Evolutionary conservation across 2,113 vertebrate species (phyloP).

Genomic region (Sorex fumeus): DNA sequence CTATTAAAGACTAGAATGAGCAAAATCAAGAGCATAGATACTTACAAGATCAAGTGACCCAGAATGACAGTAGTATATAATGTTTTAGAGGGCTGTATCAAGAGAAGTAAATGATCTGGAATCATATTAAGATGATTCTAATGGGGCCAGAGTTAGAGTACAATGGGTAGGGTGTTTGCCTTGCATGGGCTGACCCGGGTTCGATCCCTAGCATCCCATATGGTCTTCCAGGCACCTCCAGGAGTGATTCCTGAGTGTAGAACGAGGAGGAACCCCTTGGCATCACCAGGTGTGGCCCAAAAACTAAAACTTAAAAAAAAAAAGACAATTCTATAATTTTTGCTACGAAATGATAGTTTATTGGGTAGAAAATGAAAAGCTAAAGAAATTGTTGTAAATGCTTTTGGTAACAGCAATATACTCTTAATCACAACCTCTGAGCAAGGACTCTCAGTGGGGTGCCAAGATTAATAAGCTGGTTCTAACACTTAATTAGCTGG

Average conservation of each 20-base stretch:
- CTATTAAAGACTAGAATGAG: not conserved
- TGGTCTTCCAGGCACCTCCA: too few relatives aligned
- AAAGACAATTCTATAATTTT: too few relatives aligned
- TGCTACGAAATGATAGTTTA: not conserved
- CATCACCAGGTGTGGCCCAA: too few relatives aligned
- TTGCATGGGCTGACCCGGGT: too few relatives aligned
- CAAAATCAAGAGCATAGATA: not conserved
- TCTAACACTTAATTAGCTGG: not conserved
- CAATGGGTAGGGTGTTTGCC: too few relatives aligned
- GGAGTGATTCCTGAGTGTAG: too few relatives aligned
- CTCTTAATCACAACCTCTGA: not conserved
- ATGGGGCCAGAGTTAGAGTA: too few relatives aligned
- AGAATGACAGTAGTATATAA: not conserved
- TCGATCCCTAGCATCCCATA: too few relatives aligned
- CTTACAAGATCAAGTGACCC: not conserved
- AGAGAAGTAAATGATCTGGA: not conserved
- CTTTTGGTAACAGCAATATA: not conserved
- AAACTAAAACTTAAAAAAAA: too few relatives aligned
- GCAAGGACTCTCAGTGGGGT: not conserved
- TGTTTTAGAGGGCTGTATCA: not conserved
- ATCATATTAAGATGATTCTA: not conserved
- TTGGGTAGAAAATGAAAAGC: slow-evolving; percentile 46
- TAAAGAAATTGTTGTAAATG: slow-evolving; percentile 23
- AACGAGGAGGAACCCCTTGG: too few relatives aligned
- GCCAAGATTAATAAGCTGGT: not conserved